Evolutionary conservation across 1,140 invertebrate genomes (phyloP).

Genomic region (Drosophila willistoni): DNA sequence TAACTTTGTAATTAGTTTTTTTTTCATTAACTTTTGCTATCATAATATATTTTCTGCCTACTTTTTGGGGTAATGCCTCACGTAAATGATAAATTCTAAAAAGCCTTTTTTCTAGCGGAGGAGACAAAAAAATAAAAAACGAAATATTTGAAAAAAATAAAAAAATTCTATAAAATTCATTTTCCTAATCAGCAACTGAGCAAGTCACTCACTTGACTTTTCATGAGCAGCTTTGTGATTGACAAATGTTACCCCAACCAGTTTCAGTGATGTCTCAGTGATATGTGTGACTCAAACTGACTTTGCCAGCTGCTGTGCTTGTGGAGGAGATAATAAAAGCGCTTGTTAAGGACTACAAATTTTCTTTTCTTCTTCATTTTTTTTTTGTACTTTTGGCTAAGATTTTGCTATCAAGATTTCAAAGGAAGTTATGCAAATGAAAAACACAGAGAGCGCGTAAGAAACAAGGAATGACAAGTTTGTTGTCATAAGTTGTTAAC

Average conservation of each 20-base stretch:
- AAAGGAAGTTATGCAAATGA: constrained; percentile 57
- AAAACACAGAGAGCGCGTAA: not conserved
- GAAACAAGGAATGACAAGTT: constrained; percentile 31
- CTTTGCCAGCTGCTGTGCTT: constrained; percentile 52
- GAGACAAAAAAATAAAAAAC: constrained; percentile 16
- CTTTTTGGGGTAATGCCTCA: not conserved
- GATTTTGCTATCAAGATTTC: constrained; percentile 52
- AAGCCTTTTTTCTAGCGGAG: not conserved
- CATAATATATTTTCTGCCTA: not conserved
- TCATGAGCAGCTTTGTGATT: constrained; percentile 34
- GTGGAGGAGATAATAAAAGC: constrained; percentile 72
- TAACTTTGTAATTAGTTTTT: too few relatives aligned
- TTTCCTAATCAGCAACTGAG: constrained; percentile 64
- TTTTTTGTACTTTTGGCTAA: constrained; percentile 56
- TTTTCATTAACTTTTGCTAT: too few relatives aligned
- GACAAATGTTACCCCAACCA: not conserved
- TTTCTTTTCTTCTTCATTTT: constrained; percentile 34
- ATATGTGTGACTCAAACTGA: constrained; percentile 51
- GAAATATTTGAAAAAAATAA: constrained; percentile 43
- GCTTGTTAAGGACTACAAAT: constrained; percentile 35
- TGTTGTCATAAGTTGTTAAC: constrained; percentile 58
- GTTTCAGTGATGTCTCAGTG: constrained; percentile 10
- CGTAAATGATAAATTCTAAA: constrained; percentile 5
- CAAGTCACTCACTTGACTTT: constrained; percentile 68
- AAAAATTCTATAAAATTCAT: constrained; percentile 76